These are phyloP conservation scores for Marisa cornuarietis DNA, from an alignment of 1,140 invertebrate species.

Conservation along the genomic window DNA sequence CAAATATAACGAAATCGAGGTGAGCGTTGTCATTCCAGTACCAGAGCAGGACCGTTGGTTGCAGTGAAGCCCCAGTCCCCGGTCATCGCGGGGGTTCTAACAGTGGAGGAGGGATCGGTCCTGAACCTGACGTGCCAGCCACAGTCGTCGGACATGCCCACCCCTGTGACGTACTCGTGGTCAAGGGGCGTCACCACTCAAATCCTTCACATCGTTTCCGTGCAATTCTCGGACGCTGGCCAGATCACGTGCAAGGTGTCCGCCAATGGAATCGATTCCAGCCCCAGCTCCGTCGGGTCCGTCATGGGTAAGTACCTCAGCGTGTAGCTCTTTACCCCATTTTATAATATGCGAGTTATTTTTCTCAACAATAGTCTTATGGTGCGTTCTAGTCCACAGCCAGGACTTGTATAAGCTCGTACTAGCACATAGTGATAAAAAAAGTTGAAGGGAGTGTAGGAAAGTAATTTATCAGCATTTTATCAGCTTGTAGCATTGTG, in stretches of 20 bases:
- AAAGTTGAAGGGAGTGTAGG: too few species aligned
- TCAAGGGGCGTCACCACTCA: not conserved
- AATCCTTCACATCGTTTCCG: not conserved
- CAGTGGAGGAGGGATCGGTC: not conserved
- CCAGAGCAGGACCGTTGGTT: not conserved
- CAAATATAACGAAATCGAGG: too few species aligned
- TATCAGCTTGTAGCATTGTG: too few species aligned
- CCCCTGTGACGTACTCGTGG: constrained; percentile 1
- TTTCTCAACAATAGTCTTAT: too few species aligned
- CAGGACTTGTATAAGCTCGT: too few species aligned
- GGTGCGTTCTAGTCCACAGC: too few species aligned
- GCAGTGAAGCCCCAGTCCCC: not conserved
- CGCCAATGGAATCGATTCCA: not conserved
- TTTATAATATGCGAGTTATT: too few species aligned
- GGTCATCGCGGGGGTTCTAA: not conserved
- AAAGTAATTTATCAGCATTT: too few species aligned
- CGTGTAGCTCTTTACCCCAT: too few species aligned
- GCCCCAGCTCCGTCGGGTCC: not conserved
- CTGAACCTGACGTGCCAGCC: not conserved
- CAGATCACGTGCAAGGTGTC: not conserved
- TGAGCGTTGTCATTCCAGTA: too few species aligned
- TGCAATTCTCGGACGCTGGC: not conserved
- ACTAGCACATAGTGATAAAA: too few species aligned
- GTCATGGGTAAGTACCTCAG: too few species aligned
- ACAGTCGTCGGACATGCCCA: not conserved